Evolutionary conservation across 2,113 vertebrate species (phyloP).

Genomic region (Eolophus roseicapilla): DNA sequence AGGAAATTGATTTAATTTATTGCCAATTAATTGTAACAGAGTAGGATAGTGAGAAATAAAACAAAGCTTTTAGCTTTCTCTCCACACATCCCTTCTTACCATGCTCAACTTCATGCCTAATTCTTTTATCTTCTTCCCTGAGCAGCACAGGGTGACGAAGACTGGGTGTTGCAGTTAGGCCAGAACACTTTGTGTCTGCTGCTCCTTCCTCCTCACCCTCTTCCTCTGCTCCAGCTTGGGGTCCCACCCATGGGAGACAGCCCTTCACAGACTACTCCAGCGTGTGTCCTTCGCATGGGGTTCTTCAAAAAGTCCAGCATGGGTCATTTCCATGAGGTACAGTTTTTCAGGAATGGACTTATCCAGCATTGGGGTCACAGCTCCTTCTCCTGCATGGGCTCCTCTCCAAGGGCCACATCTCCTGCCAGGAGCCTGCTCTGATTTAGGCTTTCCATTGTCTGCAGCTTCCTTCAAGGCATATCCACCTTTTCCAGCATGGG

Average conservation of each 20-base stretch:
- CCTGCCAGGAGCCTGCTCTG: not conserved
- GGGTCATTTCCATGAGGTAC: not conserved
- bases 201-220: not conserved
- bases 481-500: not conserved
- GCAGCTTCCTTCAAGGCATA: not conserved
- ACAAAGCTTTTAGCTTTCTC: not conserved
- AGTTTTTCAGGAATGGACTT: not conserved
- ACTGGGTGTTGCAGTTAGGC: not conserved
- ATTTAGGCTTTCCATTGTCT: accelerated
- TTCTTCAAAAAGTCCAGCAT: not conserved
- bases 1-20: not conserved
- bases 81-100: not conserved
- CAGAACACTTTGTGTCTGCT: not conserved
- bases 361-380: not conserved
- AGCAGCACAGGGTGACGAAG: not conserved
- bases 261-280: not conserved
- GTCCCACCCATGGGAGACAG: not conserved
- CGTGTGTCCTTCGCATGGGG: accelerated
- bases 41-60: not conserved
- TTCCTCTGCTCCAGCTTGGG: not conserved
- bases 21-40: not conserved
- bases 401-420: not conserved
- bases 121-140: not conserved
- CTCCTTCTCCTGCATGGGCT: not conserved
- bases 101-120: not conserved